phyloP scores from a whole-genome alignment of 30 jellyfish, hydroid and myxozoan species.

The Pelagia noctiluca region DNA sequence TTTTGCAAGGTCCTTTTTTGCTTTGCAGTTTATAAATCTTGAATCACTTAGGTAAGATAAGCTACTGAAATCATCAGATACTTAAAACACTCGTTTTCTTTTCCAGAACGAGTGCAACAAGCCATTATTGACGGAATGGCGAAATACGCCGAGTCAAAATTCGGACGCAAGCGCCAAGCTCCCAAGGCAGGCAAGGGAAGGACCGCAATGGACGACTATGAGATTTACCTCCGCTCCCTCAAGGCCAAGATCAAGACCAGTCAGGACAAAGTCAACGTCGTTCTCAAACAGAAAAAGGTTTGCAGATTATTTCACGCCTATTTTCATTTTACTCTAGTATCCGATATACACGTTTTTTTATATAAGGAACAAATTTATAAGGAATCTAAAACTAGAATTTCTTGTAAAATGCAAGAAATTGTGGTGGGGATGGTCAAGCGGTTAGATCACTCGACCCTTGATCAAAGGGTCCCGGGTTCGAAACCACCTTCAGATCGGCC shows the following conservation, averaged over 20 bases:
- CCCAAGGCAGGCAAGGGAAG: slow-evolving; percentile 70
- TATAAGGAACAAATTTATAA: not conserved
- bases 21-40: too few relatives aligned
- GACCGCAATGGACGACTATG: slow-evolving; percentile 79
- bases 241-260: slow-evolving; percentile 77
- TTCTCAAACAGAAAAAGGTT: slow-evolving; percentile 74
- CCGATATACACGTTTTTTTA: not conserved
- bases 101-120: slow-evolving; percentile 83
- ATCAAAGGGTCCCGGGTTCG: too few relatives aligned
- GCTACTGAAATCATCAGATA: too few relatives aligned
- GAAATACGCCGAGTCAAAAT: slow-evolving; percentile 84
- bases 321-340: not conserved
- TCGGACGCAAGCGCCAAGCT: slow-evolving; percentile 80
- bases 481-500: too few relatives aligned
- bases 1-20: too few relatives aligned
- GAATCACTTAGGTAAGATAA: too few relatives aligned
- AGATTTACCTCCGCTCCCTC: slow-evolving; percentile 76
- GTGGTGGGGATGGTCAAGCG: too few relatives aligned
- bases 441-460: too few relatives aligned
- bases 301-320: not conserved
- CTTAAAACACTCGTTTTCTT: not conserved
- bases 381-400: too few relatives aligned
- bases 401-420: too few relatives aligned
- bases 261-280: slow-evolving; percentile 57
- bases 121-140: slow-evolving; percentile 81